Conservation (phyloP, 1,140 invertebrate species). For the Formica selysi region DNA sequence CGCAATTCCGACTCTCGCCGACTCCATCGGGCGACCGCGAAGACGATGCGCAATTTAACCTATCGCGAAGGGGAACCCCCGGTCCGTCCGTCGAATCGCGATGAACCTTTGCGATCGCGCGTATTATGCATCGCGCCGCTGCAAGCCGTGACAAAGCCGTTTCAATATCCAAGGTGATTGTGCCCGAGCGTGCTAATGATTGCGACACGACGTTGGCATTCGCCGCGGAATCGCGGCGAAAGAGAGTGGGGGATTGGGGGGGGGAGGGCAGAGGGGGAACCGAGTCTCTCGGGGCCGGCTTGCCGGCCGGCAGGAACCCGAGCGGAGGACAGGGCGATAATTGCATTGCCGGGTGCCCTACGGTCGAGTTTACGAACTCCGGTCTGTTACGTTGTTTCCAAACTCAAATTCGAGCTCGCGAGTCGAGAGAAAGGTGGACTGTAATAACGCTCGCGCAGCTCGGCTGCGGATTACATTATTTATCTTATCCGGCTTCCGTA, state of each 20-base stretch:
- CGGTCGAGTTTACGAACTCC: conserved; percentile 63
- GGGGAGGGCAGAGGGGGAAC: not conserved
- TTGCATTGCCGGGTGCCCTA: conserved; percentile 63
- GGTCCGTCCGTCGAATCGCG: conserved; percentile 57
- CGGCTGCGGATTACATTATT: conserved; percentile 54
- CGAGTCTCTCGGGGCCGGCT: not conserved
- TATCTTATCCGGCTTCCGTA: conserved; percentile 1
- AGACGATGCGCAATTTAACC: conserved; percentile 54
- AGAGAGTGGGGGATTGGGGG: not conserved
- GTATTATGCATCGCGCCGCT: conserved; percentile 66
- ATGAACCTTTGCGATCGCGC: conserved; percentile 64
- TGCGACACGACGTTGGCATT: conserved; percentile 61
- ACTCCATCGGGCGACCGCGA: conserved; percentile 24
- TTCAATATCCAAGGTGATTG: conserved; percentile 76
- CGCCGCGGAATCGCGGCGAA: conserved; percentile 49
- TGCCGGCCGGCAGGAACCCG: not conserved
- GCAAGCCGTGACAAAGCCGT: conserved; percentile 50
- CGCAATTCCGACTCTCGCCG: conserved; percentile 59
- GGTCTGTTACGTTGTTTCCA: conserved; percentile 67
- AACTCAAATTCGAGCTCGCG: conserved; percentile 71
- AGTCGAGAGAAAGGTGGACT: conserved; percentile 68
- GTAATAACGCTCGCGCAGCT: conserved; percentile 13
- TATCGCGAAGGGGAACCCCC: conserved; percentile 24
- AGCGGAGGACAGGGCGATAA: conserved; percentile 37
- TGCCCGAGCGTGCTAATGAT: conserved; percentile 70